A percentile compares a stretch with the other conserved stretches of the same genome.
phyloP scores from a whole-genome alignment of 2,888 invertebrate species.

The Cerastoderma edule region DNA sequence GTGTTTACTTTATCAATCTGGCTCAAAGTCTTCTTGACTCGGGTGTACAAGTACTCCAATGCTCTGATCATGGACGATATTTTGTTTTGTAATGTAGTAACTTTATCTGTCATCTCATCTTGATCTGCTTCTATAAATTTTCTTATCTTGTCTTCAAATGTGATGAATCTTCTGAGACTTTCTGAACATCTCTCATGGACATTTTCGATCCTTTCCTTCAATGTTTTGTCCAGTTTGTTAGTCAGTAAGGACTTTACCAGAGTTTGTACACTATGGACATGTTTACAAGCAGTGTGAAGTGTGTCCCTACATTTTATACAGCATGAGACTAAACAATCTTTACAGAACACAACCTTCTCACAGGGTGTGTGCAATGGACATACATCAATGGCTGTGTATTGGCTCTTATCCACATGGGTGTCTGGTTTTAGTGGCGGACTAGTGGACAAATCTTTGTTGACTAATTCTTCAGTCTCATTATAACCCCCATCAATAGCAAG shows the following conservation, averaged over 20 bases:
- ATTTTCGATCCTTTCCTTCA: background rate
- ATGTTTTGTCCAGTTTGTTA: background rate
- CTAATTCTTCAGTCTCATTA: too few species aligned
- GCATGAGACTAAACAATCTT: background rate
- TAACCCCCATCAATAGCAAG: too few species aligned
- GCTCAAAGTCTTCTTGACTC: background rate
- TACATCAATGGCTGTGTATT: background rate
- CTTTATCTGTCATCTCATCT: background rate
- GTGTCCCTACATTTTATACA: conserved; percentile 20
- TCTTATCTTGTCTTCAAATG: background rate
- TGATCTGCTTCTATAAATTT: background rate
- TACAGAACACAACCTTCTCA: conserved; percentile 18
- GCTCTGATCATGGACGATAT: background rate
- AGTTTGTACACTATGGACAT: conserved; percentile 6
- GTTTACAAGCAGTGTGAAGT: conserved; percentile 4
- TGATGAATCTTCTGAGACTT: background rate
- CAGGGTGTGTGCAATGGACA: conserved; percentile 13
- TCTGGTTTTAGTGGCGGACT: background rate
- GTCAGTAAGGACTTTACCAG: background rate
- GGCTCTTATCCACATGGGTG: background rate
- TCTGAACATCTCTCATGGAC: background rate
- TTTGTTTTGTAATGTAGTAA: background rate
- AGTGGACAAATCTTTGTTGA: background rate
- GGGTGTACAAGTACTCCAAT: conserved; percentile 3
- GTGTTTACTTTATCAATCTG: background rate